Conservation (phyloP, 2,888 invertebrate genomes). For the Brenthis daphne region DNA sequence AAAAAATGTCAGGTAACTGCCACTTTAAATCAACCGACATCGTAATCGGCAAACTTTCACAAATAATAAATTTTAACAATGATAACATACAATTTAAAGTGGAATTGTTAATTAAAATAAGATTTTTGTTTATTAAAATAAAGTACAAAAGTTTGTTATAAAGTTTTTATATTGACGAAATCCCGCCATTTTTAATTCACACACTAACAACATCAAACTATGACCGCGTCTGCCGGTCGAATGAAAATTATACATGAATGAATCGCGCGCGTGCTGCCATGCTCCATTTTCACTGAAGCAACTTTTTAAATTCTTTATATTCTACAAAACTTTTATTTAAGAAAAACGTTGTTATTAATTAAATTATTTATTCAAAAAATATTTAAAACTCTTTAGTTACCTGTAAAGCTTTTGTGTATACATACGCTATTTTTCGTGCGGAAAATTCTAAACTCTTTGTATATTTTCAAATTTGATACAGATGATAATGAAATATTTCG, state of each 20-base stretch:
- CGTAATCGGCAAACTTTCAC: conserved; percentile 75
- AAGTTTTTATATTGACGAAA: conserved; percentile 70
- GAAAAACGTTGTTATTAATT: not conserved
- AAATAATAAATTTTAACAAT: conserved; percentile 31
- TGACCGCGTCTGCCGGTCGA: conserved; percentile 62
- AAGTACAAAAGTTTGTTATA: conserved; percentile 66
- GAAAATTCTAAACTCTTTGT: no score
- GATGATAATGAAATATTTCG: no score
- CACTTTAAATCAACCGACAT: conserved; percentile 82
- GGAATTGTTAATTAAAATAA: conserved; percentile 40
- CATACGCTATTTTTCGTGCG: no score
- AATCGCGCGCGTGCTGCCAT: conserved; percentile 32
- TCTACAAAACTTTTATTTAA: not conserved
- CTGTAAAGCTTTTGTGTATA: no score
- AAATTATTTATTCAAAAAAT: not conserved
- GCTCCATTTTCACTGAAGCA: no score
- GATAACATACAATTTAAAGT: conserved; percentile 47
- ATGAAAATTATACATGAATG: conserved; percentile 51
- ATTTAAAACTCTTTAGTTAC: no score
- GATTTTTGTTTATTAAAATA: conserved; percentile 35
- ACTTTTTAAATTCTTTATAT: no score
- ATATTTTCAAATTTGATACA: no score
- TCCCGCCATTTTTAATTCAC: conserved; percentile 66
- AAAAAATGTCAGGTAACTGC: conserved; percentile 82
- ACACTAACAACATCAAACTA: conserved; percentile 42